Evolutionary conservation across 2,888 invertebrate species (phyloP).

Genomic region (Apamea sordens): DNA sequence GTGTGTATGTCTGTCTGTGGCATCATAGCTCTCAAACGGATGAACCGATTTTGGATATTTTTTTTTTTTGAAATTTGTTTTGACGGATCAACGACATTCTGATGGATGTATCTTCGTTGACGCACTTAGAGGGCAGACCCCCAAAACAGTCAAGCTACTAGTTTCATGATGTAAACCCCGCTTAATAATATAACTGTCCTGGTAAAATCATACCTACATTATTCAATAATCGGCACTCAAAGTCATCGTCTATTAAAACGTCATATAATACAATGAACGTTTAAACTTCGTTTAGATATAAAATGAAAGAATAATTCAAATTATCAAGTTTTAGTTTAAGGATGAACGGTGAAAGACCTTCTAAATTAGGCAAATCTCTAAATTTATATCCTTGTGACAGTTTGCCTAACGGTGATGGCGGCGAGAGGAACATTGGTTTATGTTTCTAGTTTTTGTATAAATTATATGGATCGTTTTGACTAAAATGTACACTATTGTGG

Average conservation of each 20-base stretch:
- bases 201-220: conserved; percentile 24
- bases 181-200: background rate
- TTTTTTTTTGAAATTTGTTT: no score
- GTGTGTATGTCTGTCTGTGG: no score
- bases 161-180: background rate
- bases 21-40: no score
- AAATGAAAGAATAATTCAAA: conserved; percentile 63
- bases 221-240: conserved; percentile 37
- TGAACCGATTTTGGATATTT: no score
- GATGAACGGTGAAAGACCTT: conserved; percentile 77
- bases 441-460: conserved; percentile 42
- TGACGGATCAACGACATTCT: no score
- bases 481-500: conserved; percentile 26
- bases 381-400: conserved; percentile 79
- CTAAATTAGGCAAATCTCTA: conserved; percentile 80
- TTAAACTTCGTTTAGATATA: conserved; percentile 50
- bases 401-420: conserved; percentile 67
- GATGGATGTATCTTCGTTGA: background rate
- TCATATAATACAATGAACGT: conserved; percentile 58
- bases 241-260: conserved; percentile 55
- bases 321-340: conserved; percentile 63
- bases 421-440: conserved; percentile 29
- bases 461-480: conserved; percentile 28
- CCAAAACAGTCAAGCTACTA: background rate
- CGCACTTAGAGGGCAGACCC: background rate